Evolutionary conservation across 2,113 vertebrate species (phyloP).

Genomic region (Nycticryphes semicollaris): DNA sequence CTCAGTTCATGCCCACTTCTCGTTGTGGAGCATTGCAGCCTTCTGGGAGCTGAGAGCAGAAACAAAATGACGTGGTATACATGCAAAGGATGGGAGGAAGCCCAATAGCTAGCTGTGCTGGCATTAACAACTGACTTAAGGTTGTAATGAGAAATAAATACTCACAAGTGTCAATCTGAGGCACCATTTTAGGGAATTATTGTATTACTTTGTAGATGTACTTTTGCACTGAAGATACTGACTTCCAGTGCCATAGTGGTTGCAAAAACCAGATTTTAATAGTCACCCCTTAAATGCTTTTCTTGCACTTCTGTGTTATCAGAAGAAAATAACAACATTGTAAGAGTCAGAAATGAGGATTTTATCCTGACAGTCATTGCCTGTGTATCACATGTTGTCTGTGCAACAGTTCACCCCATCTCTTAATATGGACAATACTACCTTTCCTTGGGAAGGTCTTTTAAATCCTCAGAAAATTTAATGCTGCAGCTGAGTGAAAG

Average conservation of each 20-base stretch:
- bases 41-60: neutral
- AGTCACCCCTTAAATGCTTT: neutral
- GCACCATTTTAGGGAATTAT: neutral
- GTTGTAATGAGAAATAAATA: neutral
- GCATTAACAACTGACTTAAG: accelerated
- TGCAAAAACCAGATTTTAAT: neutral
- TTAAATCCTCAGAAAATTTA: neutral
- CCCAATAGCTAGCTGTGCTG: neutral
- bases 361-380: neutral
- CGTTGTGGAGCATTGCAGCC: neutral
- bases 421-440: neutral
- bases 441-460: neutral
- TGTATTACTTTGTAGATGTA: neutral
- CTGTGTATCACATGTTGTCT: neutral
- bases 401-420: neutral
- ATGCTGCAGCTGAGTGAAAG: neutral
- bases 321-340: neutral
- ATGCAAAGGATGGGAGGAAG: neutral
- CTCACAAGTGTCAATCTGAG: neutral
- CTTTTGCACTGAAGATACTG: neutral
- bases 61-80: neutral
- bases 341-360: neutral
- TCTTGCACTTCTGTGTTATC: neutral
- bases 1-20: neutral
- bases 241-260: neutral